Evolutionary conservation across 2,113 vertebrate species (phyloP).

Genomic region (Parus major): DNA sequence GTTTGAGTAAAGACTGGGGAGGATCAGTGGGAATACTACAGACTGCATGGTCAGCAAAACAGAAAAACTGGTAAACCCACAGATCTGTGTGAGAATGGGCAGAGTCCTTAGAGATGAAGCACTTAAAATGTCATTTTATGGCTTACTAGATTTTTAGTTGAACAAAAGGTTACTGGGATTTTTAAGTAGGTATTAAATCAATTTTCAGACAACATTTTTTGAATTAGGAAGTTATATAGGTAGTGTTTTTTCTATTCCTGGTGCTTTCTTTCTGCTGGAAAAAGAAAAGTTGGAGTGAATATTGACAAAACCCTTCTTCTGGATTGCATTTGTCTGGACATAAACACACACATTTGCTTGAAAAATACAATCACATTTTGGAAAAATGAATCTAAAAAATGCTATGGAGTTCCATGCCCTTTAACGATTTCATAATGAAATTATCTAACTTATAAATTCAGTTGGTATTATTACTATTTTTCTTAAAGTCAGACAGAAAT

Average conservation of each 20-base stretch:
- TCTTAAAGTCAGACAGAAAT: not conserved
- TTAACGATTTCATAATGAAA: not conserved
- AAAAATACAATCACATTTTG: not conserved
- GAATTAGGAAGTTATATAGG: not conserved
- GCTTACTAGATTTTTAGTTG: not conserved
- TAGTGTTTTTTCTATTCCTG: not conserved
- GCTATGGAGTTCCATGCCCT: accelerated
- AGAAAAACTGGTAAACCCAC: not conserved
- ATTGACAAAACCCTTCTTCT: not conserved
- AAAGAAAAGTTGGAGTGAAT: not conserved
- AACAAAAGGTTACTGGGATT: not conserved
- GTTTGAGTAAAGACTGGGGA: not conserved
- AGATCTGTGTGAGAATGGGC: not conserved
- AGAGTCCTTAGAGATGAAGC: not conserved
- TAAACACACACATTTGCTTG: accelerated
- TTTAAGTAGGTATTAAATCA: not conserved
- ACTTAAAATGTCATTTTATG: not conserved
- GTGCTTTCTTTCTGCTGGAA: not conserved
- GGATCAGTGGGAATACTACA: too few relatives aligned
- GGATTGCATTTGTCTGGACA: not conserved
- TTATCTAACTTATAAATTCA: not conserved
- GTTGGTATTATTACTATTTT: not conserved
- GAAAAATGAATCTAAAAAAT: not conserved
- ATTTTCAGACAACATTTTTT: not conserved
- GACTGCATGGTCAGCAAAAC: not conserved